Base-by-base conservation (phyloP, 1,140 invertebrate species). In the Drosophila willistoni region DNA sequence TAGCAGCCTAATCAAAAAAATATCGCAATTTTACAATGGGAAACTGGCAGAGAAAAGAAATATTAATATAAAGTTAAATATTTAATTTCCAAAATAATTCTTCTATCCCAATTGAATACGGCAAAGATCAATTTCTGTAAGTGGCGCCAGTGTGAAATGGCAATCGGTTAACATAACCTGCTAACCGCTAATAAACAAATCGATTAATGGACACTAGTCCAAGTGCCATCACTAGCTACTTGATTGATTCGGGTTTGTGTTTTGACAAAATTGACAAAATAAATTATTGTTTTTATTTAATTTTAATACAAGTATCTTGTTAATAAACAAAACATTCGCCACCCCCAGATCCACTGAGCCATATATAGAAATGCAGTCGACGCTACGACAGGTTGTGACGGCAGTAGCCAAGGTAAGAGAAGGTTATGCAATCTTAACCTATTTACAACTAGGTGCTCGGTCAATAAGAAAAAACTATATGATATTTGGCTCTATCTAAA, bases 341-440 rank as follows among this genome's bases (percentile, higher is more conserved):
- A 33, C 68, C 57, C 39, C 59, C 55, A 61, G 56, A 62, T 55
- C 71, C 56, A 59, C 56, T 59, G 10, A 73, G 76, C 63, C 72
- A 92, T 17, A 47, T 19, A 51, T 51, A 51, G 6, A 51, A 3
- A 51, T 92, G 91, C 91, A 92, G 77, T 90, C 69, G 51, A 90
- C 89, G 55, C 69, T 92, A 70, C 80, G 85, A 36, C 86, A 81
- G 71, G 75, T 68, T 62, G 64, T 85, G 39, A 73, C 72, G 41
- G 55, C 77, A 44, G 73, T 81, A 33, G 77, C 84, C 61, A 92
- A 92, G 91, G 91, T 92, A 83, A 70, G 67, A 36, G 56, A 41
- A 36, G 86, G 81, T 91, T 91, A 91, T 91, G 90, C 90, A 91
- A 91, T 91, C 82, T 89, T 51, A 89, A 89, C 84, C 84, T 89